Conservation (phyloP, 2,888 invertebrate genomes). For the Synanthedon andrenaeformis region DNA sequence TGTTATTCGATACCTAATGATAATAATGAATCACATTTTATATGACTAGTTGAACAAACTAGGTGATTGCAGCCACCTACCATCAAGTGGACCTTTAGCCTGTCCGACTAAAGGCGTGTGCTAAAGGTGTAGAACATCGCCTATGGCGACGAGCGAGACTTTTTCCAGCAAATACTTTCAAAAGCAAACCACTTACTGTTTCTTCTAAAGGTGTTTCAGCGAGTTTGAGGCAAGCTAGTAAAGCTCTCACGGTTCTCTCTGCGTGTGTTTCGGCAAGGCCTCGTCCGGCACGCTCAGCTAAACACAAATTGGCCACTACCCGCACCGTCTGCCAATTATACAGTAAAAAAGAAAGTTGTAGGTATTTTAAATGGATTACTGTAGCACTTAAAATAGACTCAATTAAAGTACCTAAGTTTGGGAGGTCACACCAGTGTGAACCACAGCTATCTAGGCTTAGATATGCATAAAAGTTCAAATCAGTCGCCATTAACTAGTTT, state of each 20-base stretch:
- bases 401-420: too few relatives aligned
- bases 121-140: too few relatives aligned
- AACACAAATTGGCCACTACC: constrained; percentile 87
- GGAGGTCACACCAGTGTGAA: too few relatives aligned
- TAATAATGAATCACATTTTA: not conserved
- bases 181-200: constrained; percentile 10
- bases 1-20: not conserved
- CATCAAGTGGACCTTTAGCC: too few relatives aligned
- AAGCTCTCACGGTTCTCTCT: constrained; percentile 42
- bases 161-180: too few relatives aligned
- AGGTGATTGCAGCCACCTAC: too few relatives aligned
- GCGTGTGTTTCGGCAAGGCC: constrained; percentile 65
- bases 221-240: constrained; percentile 40
- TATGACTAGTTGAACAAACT: not conserved
- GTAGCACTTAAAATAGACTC: too few relatives aligned
- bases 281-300: constrained; percentile 81
- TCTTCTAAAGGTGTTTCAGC: constrained; percentile 27
- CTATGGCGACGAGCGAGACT: too few relatives aligned
- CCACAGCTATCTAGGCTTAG: too few relatives aligned
- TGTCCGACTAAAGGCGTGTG: too few relatives aligned
- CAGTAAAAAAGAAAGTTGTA: not conserved
- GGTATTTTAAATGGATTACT: not conserved
- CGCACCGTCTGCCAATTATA: constrained; percentile 72
- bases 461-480: too few relatives aligned
- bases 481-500: too few relatives aligned